Conservation (phyloP, 2,113 vertebrate genomes). For the Dryoscopus gambensis region DNA sequence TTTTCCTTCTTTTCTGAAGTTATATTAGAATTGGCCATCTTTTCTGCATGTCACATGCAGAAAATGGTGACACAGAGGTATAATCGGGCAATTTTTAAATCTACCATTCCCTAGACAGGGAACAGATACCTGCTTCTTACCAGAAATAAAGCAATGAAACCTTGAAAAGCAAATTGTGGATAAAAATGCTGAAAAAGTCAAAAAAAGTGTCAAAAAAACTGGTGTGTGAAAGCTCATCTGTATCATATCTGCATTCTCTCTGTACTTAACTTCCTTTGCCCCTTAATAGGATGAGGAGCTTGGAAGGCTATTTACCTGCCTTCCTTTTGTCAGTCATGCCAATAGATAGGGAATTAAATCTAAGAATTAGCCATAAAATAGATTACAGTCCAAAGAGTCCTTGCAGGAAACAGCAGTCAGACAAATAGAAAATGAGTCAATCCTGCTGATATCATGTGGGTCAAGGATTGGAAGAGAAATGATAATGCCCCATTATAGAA, state of each 20-base stretch:
- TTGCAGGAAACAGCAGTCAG: neutral
- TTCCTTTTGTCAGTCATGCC: neutral
- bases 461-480: neutral
- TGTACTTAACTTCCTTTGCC: neutral
- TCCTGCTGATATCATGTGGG: neutral
- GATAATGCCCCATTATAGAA: neutral
- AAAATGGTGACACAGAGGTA: neutral
- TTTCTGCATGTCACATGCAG: neutral
- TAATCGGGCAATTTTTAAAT: neutral
- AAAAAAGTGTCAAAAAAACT: neutral
- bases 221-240: neutral
- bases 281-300: neutral
- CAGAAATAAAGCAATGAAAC: neutral
- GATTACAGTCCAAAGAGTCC: neutral
- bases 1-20: neutral
- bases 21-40: neutral
- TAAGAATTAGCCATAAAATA: neutral
- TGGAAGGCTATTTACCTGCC: neutral
- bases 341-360: neutral
- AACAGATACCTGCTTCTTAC: neutral
- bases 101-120: neutral
- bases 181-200: neutral
- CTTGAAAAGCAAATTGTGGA: neutral
- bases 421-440: neutral
- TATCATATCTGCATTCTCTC: neutral